Conservation (phyloP, 2,888 invertebrate genomes). For the Theretra japonica region DNA sequence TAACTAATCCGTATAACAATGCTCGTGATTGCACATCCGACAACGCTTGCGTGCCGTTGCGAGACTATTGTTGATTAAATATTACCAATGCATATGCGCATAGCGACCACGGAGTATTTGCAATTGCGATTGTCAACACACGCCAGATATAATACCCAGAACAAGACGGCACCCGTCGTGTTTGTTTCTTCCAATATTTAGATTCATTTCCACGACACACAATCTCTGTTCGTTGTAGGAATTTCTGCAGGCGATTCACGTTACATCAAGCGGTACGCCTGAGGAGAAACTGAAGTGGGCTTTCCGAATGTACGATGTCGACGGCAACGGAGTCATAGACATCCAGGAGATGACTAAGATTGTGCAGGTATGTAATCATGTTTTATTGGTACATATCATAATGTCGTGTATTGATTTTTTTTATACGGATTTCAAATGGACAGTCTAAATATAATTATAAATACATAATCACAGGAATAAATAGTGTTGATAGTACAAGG, state of each 20-base stretch:
- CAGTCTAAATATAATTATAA: too few relatives aligned
- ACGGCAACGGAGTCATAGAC: constrained; percentile 98
- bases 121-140: constrained; percentile 35
- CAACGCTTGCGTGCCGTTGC: constrained; percentile 27
- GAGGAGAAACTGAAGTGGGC: constrained; percentile 99
- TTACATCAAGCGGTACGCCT: constrained; percentile 98
- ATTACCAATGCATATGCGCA: constrained; percentile 37
- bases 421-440: too few relatives aligned
- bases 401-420: too few relatives aligned
- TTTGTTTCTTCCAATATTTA: constrained; percentile 38
- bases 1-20: constrained; percentile 2
- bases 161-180: constrained; percentile 38
- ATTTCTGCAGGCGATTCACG: constrained; percentile 98
- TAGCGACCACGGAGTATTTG: constrained; percentile 30
- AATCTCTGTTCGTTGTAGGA: constrained; percentile 88
- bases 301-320: constrained; percentile 99
- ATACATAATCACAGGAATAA: too few relatives aligned
- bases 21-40: constrained; percentile 16
- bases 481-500: too few relatives aligned
- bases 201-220: constrained; percentile 31
- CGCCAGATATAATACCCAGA: constrained; percentile 37
- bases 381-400: too few relatives aligned
- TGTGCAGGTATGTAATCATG: constrained; percentile 90
- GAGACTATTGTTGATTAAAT: constrained; percentile 24
- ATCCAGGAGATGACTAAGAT: constrained; percentile 99